Conservation (phyloP, 1,140 invertebrate species). For the Cotesia glomerata region DNA sequence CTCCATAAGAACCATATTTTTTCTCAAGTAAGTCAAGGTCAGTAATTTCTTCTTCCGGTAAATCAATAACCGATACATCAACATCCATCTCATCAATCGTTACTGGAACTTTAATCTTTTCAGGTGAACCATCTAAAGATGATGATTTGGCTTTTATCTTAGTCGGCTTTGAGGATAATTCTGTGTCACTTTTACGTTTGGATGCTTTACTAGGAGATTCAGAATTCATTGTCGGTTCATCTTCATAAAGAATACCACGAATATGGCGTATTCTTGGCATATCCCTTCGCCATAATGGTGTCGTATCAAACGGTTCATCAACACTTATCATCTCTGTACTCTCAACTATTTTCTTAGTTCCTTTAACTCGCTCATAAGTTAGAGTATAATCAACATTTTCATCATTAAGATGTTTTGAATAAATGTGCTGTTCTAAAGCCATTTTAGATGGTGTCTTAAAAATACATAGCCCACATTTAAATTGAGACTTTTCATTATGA, state of each 20-base stretch:
- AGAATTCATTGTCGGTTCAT: constrained; percentile 14
- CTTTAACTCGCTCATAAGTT: constrained; percentile 54
- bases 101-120: constrained; percentile 14
- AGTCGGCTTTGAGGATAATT: constrained; percentile 34
- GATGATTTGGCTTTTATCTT: constrained; percentile 44
- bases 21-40: constrained; percentile 8
- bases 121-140: constrained; percentile 31
- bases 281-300: constrained; percentile 68
- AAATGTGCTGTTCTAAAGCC: constrained; percentile 67
- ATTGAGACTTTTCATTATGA: constrained; percentile 72
- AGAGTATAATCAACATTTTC: constrained; percentile 43
- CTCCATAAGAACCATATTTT: constrained; percentile 54
- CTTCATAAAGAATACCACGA: constrained; percentile 67
- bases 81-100: constrained; percentile 19
- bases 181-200: constrained; percentile 47
- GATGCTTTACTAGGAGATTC: constrained; percentile 35
- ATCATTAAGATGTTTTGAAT: constrained; percentile 60
- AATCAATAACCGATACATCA: neutral
- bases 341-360: constrained; percentile 41
- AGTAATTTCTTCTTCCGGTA: neutral
- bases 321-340: constrained; percentile 37
- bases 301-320: constrained; percentile 63
- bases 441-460: constrained; percentile 66
- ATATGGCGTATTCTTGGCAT: constrained; percentile 67
- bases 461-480: constrained; percentile 70